phyloP scores from a whole-genome alignment of 2,888 invertebrate genomes.

The Pristionchus mayeri region DNA sequence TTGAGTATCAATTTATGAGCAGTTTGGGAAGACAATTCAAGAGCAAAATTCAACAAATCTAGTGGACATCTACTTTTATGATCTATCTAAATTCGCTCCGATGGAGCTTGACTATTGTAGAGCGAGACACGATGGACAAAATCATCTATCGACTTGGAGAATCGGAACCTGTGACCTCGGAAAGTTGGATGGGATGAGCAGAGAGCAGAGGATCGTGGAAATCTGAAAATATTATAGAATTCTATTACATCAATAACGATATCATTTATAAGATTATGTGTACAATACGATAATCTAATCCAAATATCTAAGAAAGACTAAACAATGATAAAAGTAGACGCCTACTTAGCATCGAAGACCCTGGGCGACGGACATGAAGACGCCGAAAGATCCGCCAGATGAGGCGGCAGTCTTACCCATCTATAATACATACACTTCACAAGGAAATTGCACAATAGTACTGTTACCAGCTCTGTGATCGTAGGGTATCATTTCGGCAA shows the following conservation, averaged over 20 bases:
- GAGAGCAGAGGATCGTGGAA: background rate
- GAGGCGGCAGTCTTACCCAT: slow-evolving; percentile 50
- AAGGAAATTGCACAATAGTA: too few relatives aligned
- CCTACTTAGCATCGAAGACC: slow-evolving; percentile 46
- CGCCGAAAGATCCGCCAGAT: slow-evolving; percentile 51
- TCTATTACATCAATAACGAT: too few relatives aligned
- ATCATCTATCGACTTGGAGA: slow-evolving; percentile 10
- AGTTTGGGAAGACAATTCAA: slow-evolving; percentile 14
- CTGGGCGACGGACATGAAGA: slow-evolving; percentile 51
- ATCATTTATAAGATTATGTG: too few relatives aligned
- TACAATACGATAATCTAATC: too few relatives aligned
- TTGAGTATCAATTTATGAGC: slow-evolving; percentile 34
- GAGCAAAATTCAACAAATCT: slow-evolving; percentile 29
- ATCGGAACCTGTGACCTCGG: slow-evolving; percentile 39
- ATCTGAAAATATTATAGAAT: background rate
- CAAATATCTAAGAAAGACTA: too few relatives aligned
- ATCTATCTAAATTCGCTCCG: background rate
- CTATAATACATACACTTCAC: too few relatives aligned
- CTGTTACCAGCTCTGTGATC: too few relatives aligned
- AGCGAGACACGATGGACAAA: slow-evolving; percentile 9
- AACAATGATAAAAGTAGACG: background rate
- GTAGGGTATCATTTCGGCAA: too few relatives aligned
- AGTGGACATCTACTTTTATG: background rate
- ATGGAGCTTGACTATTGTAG: background rate
- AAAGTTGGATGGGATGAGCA: slow-evolving; percentile 14